Conservation (phyloP, 2,888 invertebrate genomes). For the Campoplex nolae region DNA sequence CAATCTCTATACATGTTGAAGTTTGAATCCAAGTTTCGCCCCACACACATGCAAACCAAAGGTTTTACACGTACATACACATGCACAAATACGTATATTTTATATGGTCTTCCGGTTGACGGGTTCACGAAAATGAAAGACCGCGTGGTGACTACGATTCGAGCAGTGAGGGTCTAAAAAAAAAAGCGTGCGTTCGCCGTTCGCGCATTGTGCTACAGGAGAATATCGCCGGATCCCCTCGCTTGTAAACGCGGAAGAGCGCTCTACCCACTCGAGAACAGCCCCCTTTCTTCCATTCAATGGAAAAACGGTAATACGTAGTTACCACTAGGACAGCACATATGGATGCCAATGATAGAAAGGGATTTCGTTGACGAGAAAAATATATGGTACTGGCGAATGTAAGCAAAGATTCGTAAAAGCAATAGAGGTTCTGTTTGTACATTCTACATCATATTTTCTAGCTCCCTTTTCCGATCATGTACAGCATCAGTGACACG, state of each 20-base stretch:
- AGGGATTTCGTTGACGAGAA: slow-evolving; percentile 37
- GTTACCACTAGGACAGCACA: slow-evolving; percentile 53
- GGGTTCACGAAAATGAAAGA: slow-evolving; percentile 51
- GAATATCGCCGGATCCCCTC: slow-evolving; percentile 26
- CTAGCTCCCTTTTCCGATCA: slow-evolving; percentile 17
- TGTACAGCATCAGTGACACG: slow-evolving; percentile 34
- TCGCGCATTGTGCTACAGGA: slow-evolving; percentile 32
- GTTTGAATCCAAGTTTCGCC: slow-evolving; percentile 58
- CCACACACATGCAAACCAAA: slow-evolving; percentile 24
- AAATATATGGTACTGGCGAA: slow-evolving; percentile 30
- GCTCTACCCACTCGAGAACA: slow-evolving; percentile 19
- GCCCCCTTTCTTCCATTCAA: slow-evolving; percentile 30
- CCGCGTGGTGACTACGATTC: slow-evolving; percentile 40
- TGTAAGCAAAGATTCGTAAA: slow-evolving; percentile 26
- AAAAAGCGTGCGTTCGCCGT: slow-evolving; percentile 20
- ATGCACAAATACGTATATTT: slow-evolving; percentile 2
- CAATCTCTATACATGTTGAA: slow-evolving; percentile 47
- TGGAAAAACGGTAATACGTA: slow-evolving; percentile 59
- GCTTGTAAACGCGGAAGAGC: slow-evolving; percentile 20
- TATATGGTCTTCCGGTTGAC: slow-evolving; percentile 62
- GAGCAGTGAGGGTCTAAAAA: slow-evolving; percentile 25
- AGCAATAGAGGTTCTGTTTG: slow-evolving; percentile 17
- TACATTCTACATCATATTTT: slow-evolving; percentile 19
- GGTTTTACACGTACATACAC: not conserved
- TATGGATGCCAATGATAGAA: slow-evolving; percentile 53